Evolutionary conservation across 2,888 invertebrate species (phyloP).

Genomic region (Pyrrhia umbra): DNA sequence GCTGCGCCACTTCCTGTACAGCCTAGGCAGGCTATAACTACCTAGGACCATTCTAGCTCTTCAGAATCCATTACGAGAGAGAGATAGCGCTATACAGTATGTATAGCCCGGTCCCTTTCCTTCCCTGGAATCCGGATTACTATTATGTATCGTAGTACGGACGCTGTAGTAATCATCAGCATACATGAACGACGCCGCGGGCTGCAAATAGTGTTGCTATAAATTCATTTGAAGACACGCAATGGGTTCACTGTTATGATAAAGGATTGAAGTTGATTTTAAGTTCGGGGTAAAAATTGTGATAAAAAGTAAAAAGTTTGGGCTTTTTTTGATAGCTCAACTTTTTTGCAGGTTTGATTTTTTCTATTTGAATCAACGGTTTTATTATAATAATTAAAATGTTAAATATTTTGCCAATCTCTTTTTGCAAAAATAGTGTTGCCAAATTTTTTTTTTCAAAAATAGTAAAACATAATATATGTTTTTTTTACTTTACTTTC

Average conservation of each 20-base stretch:
- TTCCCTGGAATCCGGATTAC: neutral
- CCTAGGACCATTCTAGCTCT: neutral
- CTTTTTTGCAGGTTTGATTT: too few relatives aligned
- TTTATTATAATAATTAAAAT: too few relatives aligned
- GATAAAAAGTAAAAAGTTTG: too few relatives aligned
- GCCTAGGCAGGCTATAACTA: neutral
- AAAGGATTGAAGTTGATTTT: slow-evolving; percentile 6
- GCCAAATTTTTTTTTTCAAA: too few relatives aligned
- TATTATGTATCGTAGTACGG: neutral
- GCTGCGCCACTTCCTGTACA: slow-evolving; percentile 44
- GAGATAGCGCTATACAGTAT: neutral
- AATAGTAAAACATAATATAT: too few relatives aligned
- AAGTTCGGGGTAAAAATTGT: neutral
- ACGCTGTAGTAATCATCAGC: slow-evolving; percentile 43
- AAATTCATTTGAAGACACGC: slow-evolving; percentile 50
- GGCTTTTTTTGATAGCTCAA: too few relatives aligned
- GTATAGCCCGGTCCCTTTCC: neutral
- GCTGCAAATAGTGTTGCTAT: slow-evolving; percentile 44
- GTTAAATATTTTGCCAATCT: too few relatives aligned
- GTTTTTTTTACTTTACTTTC: too few relatives aligned
- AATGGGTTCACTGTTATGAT: slow-evolving; percentile 27
- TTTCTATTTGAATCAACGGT: too few relatives aligned
- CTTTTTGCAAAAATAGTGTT: too few relatives aligned
- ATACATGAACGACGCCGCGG: slow-evolving; percentile 53
- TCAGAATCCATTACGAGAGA: neutral